Evolutionary conservation across 2,888 invertebrate species (phyloP), one percentile per base, ranked within the genome.

Genomic region (Lapara coniferarum): DNA sequence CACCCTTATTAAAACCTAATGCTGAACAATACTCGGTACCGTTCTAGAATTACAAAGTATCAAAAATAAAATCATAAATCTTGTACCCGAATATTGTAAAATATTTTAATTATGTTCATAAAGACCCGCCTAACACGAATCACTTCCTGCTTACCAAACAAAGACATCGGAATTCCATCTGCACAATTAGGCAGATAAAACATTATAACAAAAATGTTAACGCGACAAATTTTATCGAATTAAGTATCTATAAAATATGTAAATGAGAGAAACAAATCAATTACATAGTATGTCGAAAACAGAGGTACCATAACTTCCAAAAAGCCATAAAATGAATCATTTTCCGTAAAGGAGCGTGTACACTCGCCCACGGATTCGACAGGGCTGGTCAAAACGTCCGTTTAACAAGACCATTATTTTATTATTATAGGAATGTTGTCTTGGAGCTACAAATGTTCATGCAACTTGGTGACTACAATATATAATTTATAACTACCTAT

Each of bases 201-300:
- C 63, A 49, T 46, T 63, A n/a, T 49, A 63, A 63, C 63, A 63
- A 13, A 63, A 49, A 63, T 63, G 63, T 63, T 49, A 49, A 63
- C 46, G 10, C 49, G 49, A 63, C 63, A 63, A 63, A 63, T 63
- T 63, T 49, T 49, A 63, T 66, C 19, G 44, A 56, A 56, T 68
- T 58, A 58, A 59, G 52, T 52, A 16, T 67, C 46, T 66, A 66
- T 67, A 74, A 74, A 78, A 76, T 79, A 82, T 82, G 77, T 74
- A 82, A 81, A 81, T 78, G 72, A 79, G 70, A 78, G 73, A 80
- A 78, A 81, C 81, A 81, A 81, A 81, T 82, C 82, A 82, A 81
- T 81, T 81, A 81, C 77, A 73, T 52, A 66, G 37, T 77, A 75
- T 75, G 75, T 77, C 75, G 74, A 79, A 79, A 79, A 77, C 76